A percentile compares a stretch with the other conserved stretches of the same genome.
These are phyloP conservation scores for Sipunculus nudus DNA, from an alignment of 2,888 invertebrate genomes.

Conservation along the genomic window DNA sequence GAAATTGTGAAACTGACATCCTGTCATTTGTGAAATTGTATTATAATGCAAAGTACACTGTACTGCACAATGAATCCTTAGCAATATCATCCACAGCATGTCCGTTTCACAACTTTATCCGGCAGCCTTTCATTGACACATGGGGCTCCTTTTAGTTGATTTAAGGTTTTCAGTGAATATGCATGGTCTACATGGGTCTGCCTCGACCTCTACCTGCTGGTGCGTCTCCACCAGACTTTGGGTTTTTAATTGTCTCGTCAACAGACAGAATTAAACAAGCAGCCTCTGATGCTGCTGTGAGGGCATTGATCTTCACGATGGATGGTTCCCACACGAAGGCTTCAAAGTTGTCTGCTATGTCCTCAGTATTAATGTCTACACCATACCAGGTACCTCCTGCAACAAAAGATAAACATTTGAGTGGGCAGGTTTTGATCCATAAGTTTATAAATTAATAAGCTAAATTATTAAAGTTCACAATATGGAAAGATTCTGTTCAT, in stretches of 20 bases:
- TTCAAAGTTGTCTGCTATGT: conserved; percentile 91
- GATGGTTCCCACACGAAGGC: conserved; percentile 98
- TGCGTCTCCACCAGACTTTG: conserved; percentile 55
- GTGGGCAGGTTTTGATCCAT: background rate
- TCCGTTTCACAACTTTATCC: no score
- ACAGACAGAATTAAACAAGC: conserved; percentile 95
- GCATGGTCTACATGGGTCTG: conserved; percentile 36
- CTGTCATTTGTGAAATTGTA: no score
- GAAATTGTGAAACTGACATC: no score
- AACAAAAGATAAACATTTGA: conserved; percentile 38
- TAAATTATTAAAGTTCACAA: no score
- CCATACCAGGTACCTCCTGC: conserved; percentile 89
- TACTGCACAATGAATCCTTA: no score
- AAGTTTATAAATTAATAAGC: background rate
- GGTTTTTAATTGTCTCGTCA: conserved; percentile 98
- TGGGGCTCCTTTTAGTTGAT: no score
- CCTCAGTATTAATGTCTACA: conserved; percentile 92
- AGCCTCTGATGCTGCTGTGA: conserved; percentile 94
- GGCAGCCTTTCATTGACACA: no score
- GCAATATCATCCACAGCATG: no score
- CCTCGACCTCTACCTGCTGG: conserved; percentile 56
- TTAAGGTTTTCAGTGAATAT: background rate
- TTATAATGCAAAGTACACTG: no score
- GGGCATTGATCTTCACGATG: conserved; percentile 93
- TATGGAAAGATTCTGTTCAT: no score